Base-by-base conservation (phyloP, 2,797 vertebrate species). In the Clangula hyemalis region DNA sequence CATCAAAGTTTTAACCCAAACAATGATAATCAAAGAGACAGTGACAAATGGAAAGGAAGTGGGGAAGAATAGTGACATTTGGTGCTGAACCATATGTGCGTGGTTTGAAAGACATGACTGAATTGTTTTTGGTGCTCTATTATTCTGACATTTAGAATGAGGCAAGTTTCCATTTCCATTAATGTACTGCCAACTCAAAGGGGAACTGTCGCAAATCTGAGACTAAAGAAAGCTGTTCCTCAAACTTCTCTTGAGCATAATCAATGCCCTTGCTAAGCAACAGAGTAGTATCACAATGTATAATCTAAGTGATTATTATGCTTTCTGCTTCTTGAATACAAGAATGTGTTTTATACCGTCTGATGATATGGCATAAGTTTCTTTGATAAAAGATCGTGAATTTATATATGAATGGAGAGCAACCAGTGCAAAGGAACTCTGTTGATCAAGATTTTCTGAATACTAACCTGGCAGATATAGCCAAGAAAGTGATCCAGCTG, bases 61-160 rank as follows among this genome's bases (percentile, higher is more conserved):
- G 93, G 94, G 94, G 90, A 93, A 97, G 98, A 98, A 98, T 97
- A 97, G 97, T 98, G 98, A 98, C 98, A 98, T 98, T 98, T 98
- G 98, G 97, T 98, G 96, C 95, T 97, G 97, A 98, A 98, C 98
- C 98, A 98, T 98, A 98, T 98, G 98, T 98, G 98, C 98, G 98
- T 98, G 98, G 98, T 98, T 98, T 98, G 98, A 98, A 98, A 98
- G 98, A 98, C 98, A 98, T 98, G 97, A 98, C 98, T 98, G 98
- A 98, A 98, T 98, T 98, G 98, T 98, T 98, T 98, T 98, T 97
- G 98, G 98, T 98, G 97, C 97, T 97, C 98, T 98, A 98, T 98
- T 98, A 98, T 98, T 98, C 98, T 98, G 98, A 98, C 98, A 98
- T 98, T 98, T 98, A 98, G 98, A 98, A 98, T 96, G 97, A 98